Conservation (phyloP, 1,140 invertebrate species). For the Thereuonema tuberculata region DNA sequence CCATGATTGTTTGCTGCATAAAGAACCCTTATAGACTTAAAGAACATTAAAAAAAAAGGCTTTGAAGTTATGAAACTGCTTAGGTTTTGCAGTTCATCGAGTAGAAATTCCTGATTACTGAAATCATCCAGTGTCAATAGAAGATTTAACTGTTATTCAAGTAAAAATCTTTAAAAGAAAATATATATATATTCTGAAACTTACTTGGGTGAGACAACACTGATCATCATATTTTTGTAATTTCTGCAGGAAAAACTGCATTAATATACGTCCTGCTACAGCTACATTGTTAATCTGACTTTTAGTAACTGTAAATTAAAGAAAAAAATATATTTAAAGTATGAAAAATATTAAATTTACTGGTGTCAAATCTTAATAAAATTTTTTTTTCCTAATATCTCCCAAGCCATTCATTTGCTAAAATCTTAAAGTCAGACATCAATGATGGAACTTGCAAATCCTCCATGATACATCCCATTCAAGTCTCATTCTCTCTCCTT, state of each 20-base stretch:
- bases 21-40: too few species aligned
- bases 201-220: slow-evolving; percentile 29
- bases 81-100: too few species aligned
- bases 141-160: neutral
- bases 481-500: too few species aligned
- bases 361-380: neutral
- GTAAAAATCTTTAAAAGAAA: neutral
- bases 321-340: neutral
- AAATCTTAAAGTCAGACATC: too few species aligned
- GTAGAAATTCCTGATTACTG: too few species aligned
- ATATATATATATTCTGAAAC: neutral
- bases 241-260: slow-evolving; percentile 40
- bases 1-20: too few species aligned
- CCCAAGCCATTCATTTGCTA: too few species aligned
- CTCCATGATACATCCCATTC: too few species aligned
- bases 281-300: slow-evolving; percentile 41
- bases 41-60: too few species aligned
- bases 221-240: slow-evolving; percentile 31
- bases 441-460: too few species aligned
- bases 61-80: too few species aligned
- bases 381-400: too few species aligned
- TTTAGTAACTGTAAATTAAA: slow-evolving; percentile 40
- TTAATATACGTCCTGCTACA: slow-evolving; percentile 42
- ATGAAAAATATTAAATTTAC: neutral
- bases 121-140: neutral